Conservation (phyloP, 2,888 invertebrate species). For the Laspeyria flexula region DNA sequence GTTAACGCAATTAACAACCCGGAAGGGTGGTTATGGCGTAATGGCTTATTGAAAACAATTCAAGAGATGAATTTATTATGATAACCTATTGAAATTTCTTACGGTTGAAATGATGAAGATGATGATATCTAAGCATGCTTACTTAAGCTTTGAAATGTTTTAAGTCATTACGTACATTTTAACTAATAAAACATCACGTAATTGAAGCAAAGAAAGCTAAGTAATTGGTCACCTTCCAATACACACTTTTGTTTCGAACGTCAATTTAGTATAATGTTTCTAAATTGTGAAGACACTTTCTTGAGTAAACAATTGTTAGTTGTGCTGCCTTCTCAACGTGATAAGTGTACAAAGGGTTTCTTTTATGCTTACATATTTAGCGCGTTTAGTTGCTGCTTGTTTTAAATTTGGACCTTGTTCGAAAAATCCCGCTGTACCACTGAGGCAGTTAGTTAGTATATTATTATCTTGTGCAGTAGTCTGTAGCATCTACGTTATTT, state of each 20-base stretch:
- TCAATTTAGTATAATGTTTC: constrained; percentile 3
- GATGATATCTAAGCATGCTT: too few species aligned
- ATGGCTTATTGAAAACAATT: too few species aligned
- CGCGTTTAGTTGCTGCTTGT: constrained; percentile 7
- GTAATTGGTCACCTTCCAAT: constrained; percentile 8
- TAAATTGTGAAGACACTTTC: constrained; percentile 24
- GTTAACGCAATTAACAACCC: too few species aligned
- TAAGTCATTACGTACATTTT: too few species aligned
- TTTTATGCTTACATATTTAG: constrained; percentile 46
- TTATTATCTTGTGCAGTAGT: too few species aligned
- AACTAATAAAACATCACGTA: too few species aligned
- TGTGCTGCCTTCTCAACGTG: constrained; percentile 22
- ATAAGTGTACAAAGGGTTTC: constrained; percentile 30
- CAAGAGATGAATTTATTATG: too few species aligned
- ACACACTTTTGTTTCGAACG: not conserved
- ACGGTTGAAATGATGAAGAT: too few species aligned
- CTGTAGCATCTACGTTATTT: not conserved
- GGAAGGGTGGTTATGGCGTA: too few species aligned
- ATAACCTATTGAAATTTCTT: too few species aligned
- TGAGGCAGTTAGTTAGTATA: too few species aligned
- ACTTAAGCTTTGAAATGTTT: too few species aligned
- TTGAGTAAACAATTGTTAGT: constrained; percentile 32
- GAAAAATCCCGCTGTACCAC: not conserved
- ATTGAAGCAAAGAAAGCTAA: not conserved
- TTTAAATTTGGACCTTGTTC: not conserved